phyloP scores from a whole-genome alignment of 2,113 vertebrate species.

The Ahaetulla prasina region DNA sequence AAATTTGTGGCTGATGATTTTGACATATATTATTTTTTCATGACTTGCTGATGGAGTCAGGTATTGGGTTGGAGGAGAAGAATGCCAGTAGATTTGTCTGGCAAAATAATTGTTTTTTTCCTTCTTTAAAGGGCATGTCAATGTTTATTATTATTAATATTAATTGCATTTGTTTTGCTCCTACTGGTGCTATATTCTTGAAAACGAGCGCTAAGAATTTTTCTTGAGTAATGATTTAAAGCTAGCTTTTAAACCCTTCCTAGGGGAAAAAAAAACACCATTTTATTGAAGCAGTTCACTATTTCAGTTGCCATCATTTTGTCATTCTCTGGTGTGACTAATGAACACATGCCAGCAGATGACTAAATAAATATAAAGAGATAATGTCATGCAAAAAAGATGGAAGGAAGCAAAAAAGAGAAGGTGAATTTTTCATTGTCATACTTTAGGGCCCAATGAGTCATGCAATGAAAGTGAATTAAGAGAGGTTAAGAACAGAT shows the following conservation, averaged over 20 bases:
- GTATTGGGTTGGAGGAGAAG: not conserved
- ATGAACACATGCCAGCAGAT: not conserved
- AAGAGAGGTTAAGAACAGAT: not conserved
- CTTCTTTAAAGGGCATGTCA: constrained; percentile 13
- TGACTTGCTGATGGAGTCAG: constrained; percentile 14
- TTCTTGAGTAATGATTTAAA: not conserved
- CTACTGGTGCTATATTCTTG: not conserved
- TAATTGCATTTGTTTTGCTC: constrained; percentile 3
- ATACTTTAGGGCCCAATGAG: not conserved
- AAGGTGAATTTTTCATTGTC: not conserved
- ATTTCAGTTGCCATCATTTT: not conserved
- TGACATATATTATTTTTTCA: constrained; percentile 29
- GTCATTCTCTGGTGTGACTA: not conserved
- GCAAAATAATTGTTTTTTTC: constrained; percentile 32
- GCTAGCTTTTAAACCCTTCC: not conserved
- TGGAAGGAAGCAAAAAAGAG: not conserved
- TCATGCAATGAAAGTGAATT: not conserved
- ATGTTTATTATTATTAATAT: constrained; percentile 19
- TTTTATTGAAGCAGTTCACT: not conserved
- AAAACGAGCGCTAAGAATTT: not conserved
- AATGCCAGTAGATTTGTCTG: not conserved
- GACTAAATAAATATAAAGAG: not conserved
- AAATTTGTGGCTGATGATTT: constrained; percentile 30
- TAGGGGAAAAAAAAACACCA: not conserved
- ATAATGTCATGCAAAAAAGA: not conserved